Evolutionary conservation across 1,140 invertebrate genomes (phyloP).

Genomic region (Lysiphlebus fabarum): DNA sequence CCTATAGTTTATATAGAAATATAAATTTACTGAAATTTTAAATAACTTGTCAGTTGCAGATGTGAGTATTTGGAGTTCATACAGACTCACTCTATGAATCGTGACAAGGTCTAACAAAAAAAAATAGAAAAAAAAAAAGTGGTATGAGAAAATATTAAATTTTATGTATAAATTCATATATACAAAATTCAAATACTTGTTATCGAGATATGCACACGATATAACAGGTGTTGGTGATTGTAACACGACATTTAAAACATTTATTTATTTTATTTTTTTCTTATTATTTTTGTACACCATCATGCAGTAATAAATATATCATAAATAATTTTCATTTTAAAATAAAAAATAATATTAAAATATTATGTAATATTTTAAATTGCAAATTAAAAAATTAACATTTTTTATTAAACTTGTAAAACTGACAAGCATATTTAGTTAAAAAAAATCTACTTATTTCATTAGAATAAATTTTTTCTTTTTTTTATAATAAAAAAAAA

Average conservation of each 20-base stretch:
- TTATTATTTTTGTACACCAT: too few species aligned
- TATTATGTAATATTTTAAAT: background rate
- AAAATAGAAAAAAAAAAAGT: background rate
- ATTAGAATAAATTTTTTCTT: too few species aligned
- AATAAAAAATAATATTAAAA: background rate
- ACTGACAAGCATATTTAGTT: background rate
- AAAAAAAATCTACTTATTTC: slow-evolving; percentile 11
- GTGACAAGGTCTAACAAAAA: too few species aligned
- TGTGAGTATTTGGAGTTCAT: slow-evolving; percentile 14
- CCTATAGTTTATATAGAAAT: background rate
- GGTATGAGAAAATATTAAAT: background rate
- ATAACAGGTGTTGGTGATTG: slow-evolving; percentile 22
- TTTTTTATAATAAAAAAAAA: too few species aligned
- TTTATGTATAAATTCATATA: background rate
- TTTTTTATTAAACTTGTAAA: too few species aligned
- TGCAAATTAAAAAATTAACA: too few species aligned
- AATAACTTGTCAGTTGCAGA: slow-evolving; percentile 26
- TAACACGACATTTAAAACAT: slow-evolving; percentile 3
- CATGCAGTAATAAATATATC: background rate
- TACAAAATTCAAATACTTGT: slow-evolving; percentile 22
- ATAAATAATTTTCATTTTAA: background rate
- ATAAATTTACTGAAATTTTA: slow-evolving; percentile 23
- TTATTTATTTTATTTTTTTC: slow-evolving; percentile 13
- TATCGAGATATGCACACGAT: slow-evolving; percentile 16
- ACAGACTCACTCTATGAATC: slow-evolving; percentile 4